Percentiles rank a stretch among this genome's conserved stretches.
These are phyloP conservation scores for Lasioglossum malachurum DNA, from an alignment of 2,888 invertebrate genomes.

Conservation along the genomic window DNA sequence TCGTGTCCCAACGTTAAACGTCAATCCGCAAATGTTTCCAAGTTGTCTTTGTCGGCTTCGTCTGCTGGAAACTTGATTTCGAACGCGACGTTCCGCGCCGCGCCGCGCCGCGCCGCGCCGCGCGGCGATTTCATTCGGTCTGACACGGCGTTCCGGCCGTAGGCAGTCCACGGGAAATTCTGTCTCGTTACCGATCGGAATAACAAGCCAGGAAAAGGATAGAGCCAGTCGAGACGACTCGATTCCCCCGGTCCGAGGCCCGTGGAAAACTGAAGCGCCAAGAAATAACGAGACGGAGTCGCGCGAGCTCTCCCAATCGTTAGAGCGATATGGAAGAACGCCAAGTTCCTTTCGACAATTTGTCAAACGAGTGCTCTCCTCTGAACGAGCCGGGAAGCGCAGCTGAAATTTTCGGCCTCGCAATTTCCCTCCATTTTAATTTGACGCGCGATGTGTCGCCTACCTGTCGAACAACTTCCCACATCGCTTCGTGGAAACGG, in stretches of 20 bases:
- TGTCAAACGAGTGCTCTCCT: neutral
- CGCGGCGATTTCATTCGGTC: slow-evolving; percentile 38
- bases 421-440: slow-evolving; percentile 16
- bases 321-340: slow-evolving; percentile 64
- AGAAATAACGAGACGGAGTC: slow-evolving; percentile 68
- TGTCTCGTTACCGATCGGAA: slow-evolving; percentile 50
- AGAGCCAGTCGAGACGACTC: slow-evolving; percentile 26
- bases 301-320: slow-evolving; percentile 58
- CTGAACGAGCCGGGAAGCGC: neutral
- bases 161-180: slow-evolving; percentile 38
- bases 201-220: slow-evolving; percentile 58
- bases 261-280: slow-evolving; percentile 55
- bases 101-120: neutral
- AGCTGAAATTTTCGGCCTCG: slow-evolving; percentile 14
- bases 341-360: slow-evolving; percentile 60
- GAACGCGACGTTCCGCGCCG: slow-evolving; percentile 7
- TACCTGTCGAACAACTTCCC: neutral
- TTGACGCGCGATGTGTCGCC: neutral
- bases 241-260: slow-evolving; percentile 6
- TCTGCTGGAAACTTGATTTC: slow-evolving; percentile 43
- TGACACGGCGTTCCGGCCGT: slow-evolving; percentile 25
- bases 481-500: neutral
- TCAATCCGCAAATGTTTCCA: slow-evolving; percentile 47
- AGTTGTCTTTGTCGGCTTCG: slow-evolving; percentile 28
- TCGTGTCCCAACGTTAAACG: slow-evolving; percentile 24